Evolutionary conservation across 2,888 invertebrate species (phyloP), one percentile per base, ranked within the genome.

Genomic region (Coenonympha glycerion): DNA sequence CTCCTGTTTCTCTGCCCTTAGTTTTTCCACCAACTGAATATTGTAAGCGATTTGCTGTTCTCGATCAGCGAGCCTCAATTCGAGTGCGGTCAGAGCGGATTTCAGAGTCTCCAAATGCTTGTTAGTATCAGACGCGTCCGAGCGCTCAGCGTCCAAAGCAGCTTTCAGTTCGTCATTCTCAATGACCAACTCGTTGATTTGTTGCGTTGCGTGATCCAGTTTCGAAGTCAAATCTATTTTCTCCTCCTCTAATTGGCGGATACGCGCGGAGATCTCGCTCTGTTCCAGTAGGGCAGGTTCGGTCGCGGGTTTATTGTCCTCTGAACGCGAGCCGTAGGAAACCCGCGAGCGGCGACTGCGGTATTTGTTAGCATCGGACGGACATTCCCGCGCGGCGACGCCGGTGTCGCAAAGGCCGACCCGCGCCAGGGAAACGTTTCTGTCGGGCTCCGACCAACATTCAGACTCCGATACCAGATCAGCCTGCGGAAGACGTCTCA

Each of bases 391-490:
- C 2, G 64, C 60, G 8, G 61, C 66, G 2, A 78, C 66, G 2
- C 79, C 80, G 1, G 81, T 79, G 54, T 80, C 76, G 42, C 78
- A 78, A 6, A 86, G 69, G 0, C 95, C 95, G 18, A 95, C 95
- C 56, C 95, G 89, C 0, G 93, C 94, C 53, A 92, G 79, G 0
- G 95, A 95, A 2, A 95, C 94, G 53, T 90, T 91, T 37, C 94
- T 88, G 69, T 95, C 95, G 0, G 95, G 95, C 68, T 95, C 95
- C 0, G 95, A 95, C 92, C 95, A 95, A 24, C 93, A 91, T 70
- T 96, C 95, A 0, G 95, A 94, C 68, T 95, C 95, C 0, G 87
- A 86, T 51, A 79, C 73, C 11, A 73, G 47, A 59, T 87, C 86
- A 3, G 76, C 76, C 63, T 76, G 78, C 22, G 81, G 77, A 39